Evolutionary conservation across 37 sponge, comb jelly and placozoan species (phyloP), one percentile per base, ranked within the genome.

Genomic region (Axinella damicornis): DNA sequence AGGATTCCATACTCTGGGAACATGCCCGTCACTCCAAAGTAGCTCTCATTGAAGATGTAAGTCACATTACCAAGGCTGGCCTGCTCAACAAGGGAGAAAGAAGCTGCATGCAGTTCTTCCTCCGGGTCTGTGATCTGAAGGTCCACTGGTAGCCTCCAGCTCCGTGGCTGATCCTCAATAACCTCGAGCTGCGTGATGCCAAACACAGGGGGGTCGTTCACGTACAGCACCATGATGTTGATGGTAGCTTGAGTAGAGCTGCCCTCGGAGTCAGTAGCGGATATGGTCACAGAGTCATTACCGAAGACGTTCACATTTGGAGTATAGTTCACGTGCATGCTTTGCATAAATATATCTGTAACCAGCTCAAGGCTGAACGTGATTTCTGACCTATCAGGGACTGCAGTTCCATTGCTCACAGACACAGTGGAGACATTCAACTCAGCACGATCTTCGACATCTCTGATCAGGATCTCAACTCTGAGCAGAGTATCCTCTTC

Each of bases 191-290:
- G 53, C 41, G 82, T 81, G n/a, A 80, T 85, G 1, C 80, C 90
- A 74, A 96, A 91, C 20, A 53, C 46, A 11, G 97, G 97, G 35
- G 97, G 77, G 58, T 94, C 94, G 53, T 96, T 96, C 57, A 85
- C 61, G 52, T 91, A 88, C 0, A 1, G 30, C 25, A 96, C 92
- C 14, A 21, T 65, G 28, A 96, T 78, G 17, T 27, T 32, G 25
- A 95, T 70, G 35, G 69, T 85, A n/a, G 73, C 61, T n/a, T 76
- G 66, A 22, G 69, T 78, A 35, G 52, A 77, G 35, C 79, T 74
- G 28, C 76, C 76, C 52, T 91, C 87, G 56, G 69, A 61, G 67
- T 95, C 95, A 24, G 33, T 82, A 27, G 92, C 95, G 40, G 63
- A 70, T 2, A 95, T 24, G 0, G 54, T 78, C 2, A 96, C 52